Evolutionary conservation across 2,113 vertebrate species (phyloP).

Genomic region (Lycocorax pyrrhopterus): DNA sequence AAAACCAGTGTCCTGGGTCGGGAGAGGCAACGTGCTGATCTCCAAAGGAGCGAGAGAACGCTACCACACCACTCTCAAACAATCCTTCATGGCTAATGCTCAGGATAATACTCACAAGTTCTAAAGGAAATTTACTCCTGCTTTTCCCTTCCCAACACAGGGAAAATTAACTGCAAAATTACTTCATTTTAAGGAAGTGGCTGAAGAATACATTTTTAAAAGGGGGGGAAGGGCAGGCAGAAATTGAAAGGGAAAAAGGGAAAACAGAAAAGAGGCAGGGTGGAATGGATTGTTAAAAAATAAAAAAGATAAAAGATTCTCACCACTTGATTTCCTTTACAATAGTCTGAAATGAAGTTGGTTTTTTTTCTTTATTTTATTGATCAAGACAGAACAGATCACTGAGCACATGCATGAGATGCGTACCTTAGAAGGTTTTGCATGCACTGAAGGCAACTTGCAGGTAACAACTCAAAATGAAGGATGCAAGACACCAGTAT

Average conservation of each 20-base stretch:
- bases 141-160: neutral
- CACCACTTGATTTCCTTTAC: neutral
- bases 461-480: neutral
- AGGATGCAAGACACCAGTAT: neutral
- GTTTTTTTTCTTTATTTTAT: neutral
- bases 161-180: neutral
- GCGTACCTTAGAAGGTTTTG: neutral
- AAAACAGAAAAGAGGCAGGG: neutral
- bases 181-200: neutral
- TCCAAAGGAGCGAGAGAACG: neutral
- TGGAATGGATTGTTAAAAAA: neutral
- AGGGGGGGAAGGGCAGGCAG: fast-evolving
- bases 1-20: neutral
- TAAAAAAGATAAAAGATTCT: neutral
- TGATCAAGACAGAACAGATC: neutral
- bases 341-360: neutral
- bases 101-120: neutral
- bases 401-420: neutral
- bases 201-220: neutral
- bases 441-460: neutral
- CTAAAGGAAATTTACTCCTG: neutral
- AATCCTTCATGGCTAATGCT: neutral
- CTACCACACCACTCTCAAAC: neutral
- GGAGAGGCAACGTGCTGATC: fast-evolving
- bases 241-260: neutral